Conservation (phyloP, 2,888 invertebrate genomes). For the Achlya flavicornis region DNA sequence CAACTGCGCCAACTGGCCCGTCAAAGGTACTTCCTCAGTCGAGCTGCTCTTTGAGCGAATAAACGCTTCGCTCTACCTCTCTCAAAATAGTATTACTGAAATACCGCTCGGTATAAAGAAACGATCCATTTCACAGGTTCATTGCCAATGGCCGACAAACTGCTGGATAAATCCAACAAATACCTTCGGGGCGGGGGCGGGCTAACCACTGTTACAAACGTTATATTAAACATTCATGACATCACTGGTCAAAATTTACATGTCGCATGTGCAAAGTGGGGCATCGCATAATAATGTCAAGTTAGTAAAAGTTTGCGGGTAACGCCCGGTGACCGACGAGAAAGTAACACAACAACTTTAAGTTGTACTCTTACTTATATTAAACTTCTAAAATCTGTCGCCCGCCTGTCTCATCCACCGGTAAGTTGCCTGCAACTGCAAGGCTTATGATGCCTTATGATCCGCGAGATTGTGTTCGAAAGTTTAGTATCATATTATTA, state of each 20-base stretch:
- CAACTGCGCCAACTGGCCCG: too few relatives aligned
- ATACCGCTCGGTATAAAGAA: not conserved
- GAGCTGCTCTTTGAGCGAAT: too few relatives aligned
- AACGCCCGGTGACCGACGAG: slow-evolving; percentile 5
- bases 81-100: too few relatives aligned
- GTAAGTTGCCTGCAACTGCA: not conserved
- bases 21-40: too few relatives aligned
- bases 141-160: not conserved
- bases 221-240: slow-evolving; percentile 31
- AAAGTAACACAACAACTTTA: not conserved
- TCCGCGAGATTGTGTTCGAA: too few relatives aligned
- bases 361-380: not conserved
- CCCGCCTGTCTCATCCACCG: not conserved
- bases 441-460: too few relatives aligned
- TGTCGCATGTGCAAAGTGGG: slow-evolving; percentile 39
- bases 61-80: too few relatives aligned
- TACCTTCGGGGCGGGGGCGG: not conserved
- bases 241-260: slow-evolving; percentile 30
- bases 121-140: not conserved
- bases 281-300: slow-evolving; percentile 38
- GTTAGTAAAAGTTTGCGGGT: slow-evolving; percentile 20
- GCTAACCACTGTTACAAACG: not conserved
- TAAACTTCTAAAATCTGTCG: not conserved
- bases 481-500: too few relatives aligned
- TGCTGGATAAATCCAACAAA: not conserved